Evolutionary conservation across 2,113 vertebrate genomes (phyloP), one percentile per base, ranked within the genome.

Genomic region (Epinephelus fuscoguttatus): DNA sequence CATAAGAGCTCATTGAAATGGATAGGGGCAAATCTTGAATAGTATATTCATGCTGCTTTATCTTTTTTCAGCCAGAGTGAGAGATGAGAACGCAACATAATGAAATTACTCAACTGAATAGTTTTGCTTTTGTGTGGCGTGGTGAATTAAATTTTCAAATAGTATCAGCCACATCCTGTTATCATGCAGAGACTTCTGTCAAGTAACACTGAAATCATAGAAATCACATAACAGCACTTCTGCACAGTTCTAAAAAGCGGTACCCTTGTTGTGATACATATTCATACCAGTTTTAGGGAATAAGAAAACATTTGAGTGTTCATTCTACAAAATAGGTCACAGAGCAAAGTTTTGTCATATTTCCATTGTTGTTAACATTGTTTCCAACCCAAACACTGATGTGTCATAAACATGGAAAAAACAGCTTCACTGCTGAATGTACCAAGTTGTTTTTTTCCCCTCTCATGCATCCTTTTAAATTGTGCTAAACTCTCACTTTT

Each of bases 1-100:
- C 74, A 84, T 80, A 91, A 56, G 33, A 64, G n/a, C 89, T 87
- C 72, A 62, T 60, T 87, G 84, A 88, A 78, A 70, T 76, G 82
- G 89, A 87, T 23, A 27, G 27, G 40, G 25, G 17, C 30, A 21
- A 47, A 8, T 76, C 9, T 66, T 87, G 64, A 90, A 91, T 87
- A 11, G 69, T 67, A 47, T 77, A 84, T 86, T 87, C 55, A 80
- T 45, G 67, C 45, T 57, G 76, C 79, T 84, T 89, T 75, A 60
- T 73, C 71, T 57, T 84, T 82, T 77, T 37, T 37, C 60, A 67
- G 57, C 0, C 19, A 23, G 66, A 82, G 70, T 70, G 77, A 80
- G 42, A 82, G 67, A 82, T 66, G 73, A 73, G 82, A 72, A 30
- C 0, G 0, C 7, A 0, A 13, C 47, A 25, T 75, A 82, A 86